A percentile compares a stretch with the other conserved stretches of the same genome.
These are phyloP conservation scores for Yoshiicerus persimilis DNA, from an alignment of 1,140 invertebrate species.

Conservation along the genomic window DNA sequence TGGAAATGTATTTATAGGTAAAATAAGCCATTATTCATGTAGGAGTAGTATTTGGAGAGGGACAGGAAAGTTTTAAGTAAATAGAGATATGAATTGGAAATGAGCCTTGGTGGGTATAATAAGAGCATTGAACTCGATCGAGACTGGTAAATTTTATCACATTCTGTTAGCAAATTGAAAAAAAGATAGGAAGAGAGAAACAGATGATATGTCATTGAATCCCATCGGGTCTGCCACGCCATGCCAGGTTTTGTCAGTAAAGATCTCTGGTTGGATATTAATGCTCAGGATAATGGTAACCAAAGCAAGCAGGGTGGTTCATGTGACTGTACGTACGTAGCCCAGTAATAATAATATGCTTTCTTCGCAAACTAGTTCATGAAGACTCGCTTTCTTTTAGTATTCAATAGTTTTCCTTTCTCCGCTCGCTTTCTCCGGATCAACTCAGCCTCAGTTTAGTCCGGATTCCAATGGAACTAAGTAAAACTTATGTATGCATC, in stretches of 20 bases:
- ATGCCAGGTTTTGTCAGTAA: neutral
- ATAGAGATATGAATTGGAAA: too few relatives aligned
- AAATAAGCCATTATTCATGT: too few relatives aligned
- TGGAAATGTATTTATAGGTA: too few relatives aligned
- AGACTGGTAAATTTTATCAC: neutral
- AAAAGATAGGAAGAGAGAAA: neutral
- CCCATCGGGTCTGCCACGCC: neutral
- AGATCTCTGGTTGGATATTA: neutral
- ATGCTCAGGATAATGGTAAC: neutral
- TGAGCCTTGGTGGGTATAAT: too few relatives aligned
- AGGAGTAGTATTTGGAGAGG: too few relatives aligned
- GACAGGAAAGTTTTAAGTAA: too few relatives aligned
- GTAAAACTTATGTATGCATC: neutral
- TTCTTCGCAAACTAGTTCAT: neutral
- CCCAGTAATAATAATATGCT: neutral
- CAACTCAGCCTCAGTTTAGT: neutral
- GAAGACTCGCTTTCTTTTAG: neutral
- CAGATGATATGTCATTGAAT: neutral
- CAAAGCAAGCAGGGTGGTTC: neutral
- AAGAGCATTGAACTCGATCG: neutral
- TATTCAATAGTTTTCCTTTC: neutral
- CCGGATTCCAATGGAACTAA: neutral
- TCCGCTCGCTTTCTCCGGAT: neutral
- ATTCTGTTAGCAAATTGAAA: constrained; percentile 1
- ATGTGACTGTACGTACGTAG: neutral